Evolutionary conservation across 2,113 vertebrate genomes (phyloP).

Genomic region (Dendropsophus ebraccatus): DNA sequence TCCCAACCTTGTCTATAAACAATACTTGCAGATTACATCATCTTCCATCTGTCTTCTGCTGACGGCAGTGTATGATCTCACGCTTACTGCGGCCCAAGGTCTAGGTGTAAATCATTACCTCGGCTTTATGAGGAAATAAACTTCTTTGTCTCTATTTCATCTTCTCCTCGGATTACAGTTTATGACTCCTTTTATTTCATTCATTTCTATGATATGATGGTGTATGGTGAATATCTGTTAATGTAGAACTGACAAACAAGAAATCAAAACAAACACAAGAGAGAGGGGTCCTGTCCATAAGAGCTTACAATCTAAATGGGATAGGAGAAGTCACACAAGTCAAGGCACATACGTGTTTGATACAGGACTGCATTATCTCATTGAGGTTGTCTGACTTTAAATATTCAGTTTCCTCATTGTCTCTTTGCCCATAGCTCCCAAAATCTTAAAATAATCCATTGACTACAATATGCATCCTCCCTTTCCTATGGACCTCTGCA

Average conservation of each 20-base stretch:
- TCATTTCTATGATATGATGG: neutral
- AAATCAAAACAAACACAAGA: neutral
- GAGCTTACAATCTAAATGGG: neutral
- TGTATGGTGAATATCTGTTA: neutral
- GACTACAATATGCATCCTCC: too few species aligned
- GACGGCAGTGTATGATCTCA: slow-evolving; percentile 50
- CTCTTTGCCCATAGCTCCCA: neutral
- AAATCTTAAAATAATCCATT: too few species aligned
- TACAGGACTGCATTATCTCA: too few species aligned
- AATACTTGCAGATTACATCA: slow-evolving; percentile 47
- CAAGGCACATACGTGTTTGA: neutral
- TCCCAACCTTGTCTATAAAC: slow-evolving; percentile 46
- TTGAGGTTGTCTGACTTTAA: too few species aligned
- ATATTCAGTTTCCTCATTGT: neutral
- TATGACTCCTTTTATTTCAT: neutral
- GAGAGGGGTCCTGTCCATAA: neutral
- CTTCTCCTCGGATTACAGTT: neutral
- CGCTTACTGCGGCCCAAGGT: slow-evolving; percentile 7
- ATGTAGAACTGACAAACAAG: neutral
- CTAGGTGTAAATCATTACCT: slow-evolving; percentile 56
- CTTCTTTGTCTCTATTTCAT: neutral
- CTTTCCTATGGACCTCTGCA: neutral
- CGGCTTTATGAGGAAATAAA: neutral
- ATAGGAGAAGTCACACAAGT: neutral
- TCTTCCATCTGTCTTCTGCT: slow-evolving; percentile 33